Base-by-base conservation (phyloP, 2,113 vertebrate species). In the Silurus asotus region DNA sequence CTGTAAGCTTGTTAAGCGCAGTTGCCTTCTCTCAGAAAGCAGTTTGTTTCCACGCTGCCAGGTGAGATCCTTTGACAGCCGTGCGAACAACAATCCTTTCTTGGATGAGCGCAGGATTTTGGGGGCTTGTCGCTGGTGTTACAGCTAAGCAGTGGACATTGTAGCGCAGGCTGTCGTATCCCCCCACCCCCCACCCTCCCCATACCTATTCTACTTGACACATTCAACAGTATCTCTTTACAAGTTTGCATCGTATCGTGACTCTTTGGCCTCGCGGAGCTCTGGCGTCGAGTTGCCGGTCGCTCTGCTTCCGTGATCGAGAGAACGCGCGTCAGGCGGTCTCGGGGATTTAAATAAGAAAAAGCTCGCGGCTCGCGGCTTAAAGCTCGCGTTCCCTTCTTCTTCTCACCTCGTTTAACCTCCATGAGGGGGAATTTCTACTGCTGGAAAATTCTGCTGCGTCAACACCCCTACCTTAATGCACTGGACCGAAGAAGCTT, bases 381-480 rank as follows among this genome's bases (percentile, higher is more conserved):
- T 93, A 92, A 93, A 88, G 91, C 93, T 88, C 87, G 88, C 78
- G 79, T 83, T 88, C 87, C 55, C 69, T 88, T 70, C 76, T n/a
- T 74, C 76, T 84, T 86, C 89, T 94, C 91, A 93, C 93, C 93
- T 91, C 93, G 90, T 90, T 94, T 96, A 95, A 96, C 95, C 94
- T 94, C 94, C 91, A 92, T 95, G 95, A 95, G 94, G 96, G 37
- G 97, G 96, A 95, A 95, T 96, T 97, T 95, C 96, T 97, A 96
- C 96, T 96, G 95, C 95, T 95, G 95, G 96, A 95, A 96, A 96
- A 96, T 97, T 97, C 93, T 97, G 96, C 97, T 97, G 96, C 96
- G 96, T 97, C 97, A 98, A 98, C 96, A 96, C 94, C 95, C 95
- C 95, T 95, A 93, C 94, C 94, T 94, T 89, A 92, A 92, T 94